Base-by-base conservation (phyloP, 2,797 vertebrate genomes). In the Nyctibius grandis region DNA sequence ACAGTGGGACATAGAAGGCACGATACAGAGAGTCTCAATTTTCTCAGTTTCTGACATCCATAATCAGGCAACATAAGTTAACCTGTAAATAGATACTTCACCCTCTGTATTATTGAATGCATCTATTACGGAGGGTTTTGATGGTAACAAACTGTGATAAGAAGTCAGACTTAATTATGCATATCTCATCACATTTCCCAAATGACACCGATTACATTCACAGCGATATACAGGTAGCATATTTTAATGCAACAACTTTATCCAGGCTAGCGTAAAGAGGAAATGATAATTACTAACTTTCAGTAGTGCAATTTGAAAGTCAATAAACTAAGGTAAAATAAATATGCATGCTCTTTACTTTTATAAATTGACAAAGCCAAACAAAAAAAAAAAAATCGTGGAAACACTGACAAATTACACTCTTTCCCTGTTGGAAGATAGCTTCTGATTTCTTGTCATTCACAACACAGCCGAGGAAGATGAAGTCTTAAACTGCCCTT, bases 151-250 rank as follows among this genome's bases (percentile, higher is more conserved):
- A 95, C 68, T 95, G 70, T 89, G 87, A 96, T 96, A 96, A 88
- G 75, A 94, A 97, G 97, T 97, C 92, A 95, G 94, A 88, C 88
- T 94, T 97, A 98, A 97, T 98, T 98, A 97, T 97, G 95, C 93
- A 94, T 88, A 97, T 95, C 75, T 96, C 83, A 97, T 92, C 94
- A 97, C 85, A 95, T 91, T 92, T 85, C 97, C 97, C 95, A 86
- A 93, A 96, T 95, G 95, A 97, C 85, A 97, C 93, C 82, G 44
- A 97, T 94, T 95, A 96, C 85, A 83, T 79, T 92, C 86, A 77
- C 80, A 87, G 80, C 2, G 44, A 91, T 95, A 87, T 87, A 96
- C 85, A 96, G 80, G 94, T 92, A 96, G 78, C 94, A 84, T 93
- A 95, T 96, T 94, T 94, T 94, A 95, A 94, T 59, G 85, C 82